Conservation (phyloP, 64 coral and sea anemone species). For the Hydrozoanthus tunicans region DNA sequence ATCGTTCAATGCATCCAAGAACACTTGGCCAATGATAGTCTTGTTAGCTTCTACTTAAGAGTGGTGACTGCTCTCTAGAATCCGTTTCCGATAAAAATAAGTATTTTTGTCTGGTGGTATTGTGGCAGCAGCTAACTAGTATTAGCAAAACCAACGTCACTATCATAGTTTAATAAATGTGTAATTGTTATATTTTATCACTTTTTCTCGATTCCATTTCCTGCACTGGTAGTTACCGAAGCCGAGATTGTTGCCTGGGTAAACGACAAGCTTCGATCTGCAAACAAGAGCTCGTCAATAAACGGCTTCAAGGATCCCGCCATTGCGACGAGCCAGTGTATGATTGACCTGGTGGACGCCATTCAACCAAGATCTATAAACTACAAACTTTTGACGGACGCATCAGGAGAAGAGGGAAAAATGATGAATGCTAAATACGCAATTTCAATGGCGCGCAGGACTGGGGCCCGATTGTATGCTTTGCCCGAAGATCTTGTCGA, state of each 20-base stretch:
- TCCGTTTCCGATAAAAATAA: too few species aligned
- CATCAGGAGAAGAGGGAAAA: slow-evolving; percentile 56
- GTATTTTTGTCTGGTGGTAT: too few species aligned
- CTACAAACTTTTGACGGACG: slow-evolving; percentile 51
- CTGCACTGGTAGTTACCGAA: slow-evolving; percentile 64
- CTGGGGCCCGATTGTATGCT: slow-evolving; percentile 86
- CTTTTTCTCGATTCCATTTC: neutral
- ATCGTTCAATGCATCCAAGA: too few species aligned
- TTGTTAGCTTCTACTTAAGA: too few species aligned
- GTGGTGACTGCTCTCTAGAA: too few species aligned
- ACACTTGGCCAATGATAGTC: too few species aligned
- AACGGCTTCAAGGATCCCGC: slow-evolving; percentile 77
- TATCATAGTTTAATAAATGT: too few species aligned
- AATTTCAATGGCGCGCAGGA: slow-evolving; percentile 92
- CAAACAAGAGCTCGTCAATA: slow-evolving; percentile 65
- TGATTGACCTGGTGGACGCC: slow-evolving; percentile 89
- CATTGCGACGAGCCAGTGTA: slow-evolving; percentile 64
- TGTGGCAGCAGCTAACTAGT: too few species aligned
- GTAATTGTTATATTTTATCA: neutral
- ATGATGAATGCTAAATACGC: slow-evolving; percentile 96
- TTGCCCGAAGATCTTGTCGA: slow-evolving; percentile 95
- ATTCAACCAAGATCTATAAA: slow-evolving; percentile 82
- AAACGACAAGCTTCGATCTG: slow-evolving; percentile 79
- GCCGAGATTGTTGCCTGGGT: slow-evolving; percentile 83
- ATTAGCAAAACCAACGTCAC: too few species aligned